Base-by-base conservation (phyloP, 1,140 invertebrate species). In the Luehdorfia chinensis region DNA sequence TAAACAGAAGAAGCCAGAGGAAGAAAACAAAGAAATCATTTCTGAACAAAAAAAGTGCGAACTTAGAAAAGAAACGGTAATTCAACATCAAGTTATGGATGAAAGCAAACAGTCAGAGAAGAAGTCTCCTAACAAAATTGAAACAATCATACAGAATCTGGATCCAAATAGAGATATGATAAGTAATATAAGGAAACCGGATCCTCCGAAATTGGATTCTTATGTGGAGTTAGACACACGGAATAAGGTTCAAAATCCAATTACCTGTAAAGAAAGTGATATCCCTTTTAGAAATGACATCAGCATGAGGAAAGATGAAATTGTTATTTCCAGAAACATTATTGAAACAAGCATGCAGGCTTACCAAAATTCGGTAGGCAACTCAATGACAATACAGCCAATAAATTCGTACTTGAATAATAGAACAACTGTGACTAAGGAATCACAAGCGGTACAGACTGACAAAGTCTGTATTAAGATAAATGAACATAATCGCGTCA, bases 21-120 rank as follows among this genome's bases (percentile, higher is more conserved):
- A 75, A 50, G 19, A 45, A 4, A 51, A 69, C 7, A 37, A 43
- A 15, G 75, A 80, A 14, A 11, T 57, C 2, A 11, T 43, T 13
- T 49, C 25, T 51, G 79, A 84, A 16, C 66, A 66, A 32, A 79
- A 75, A 52, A 77, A 78, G 45, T 59, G 56, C 43, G 78, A 86
- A 55, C 45, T 79, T 14, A 65, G 83, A 33, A 86, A 86, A 50
- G 83, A 86, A 56, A 86, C 83, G 11, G 83, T 86, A 0, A 86
- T 86, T 28, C 81, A 85, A 55, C 81, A 80, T 55, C 81, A 85
- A 49, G 64, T 59, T 33, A 44, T 62, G n/a, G 52, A 61, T 6
- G 69, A 73, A 19, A 23, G 8, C 5, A 68, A 66, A 46, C 50
- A 63, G 18, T 11, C 12, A 31, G 30, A 31, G 5, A 83, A 85